Evolutionary conservation across 2,888 invertebrate species (phyloP).

Genomic region (Notodonta dromedarius): DNA sequence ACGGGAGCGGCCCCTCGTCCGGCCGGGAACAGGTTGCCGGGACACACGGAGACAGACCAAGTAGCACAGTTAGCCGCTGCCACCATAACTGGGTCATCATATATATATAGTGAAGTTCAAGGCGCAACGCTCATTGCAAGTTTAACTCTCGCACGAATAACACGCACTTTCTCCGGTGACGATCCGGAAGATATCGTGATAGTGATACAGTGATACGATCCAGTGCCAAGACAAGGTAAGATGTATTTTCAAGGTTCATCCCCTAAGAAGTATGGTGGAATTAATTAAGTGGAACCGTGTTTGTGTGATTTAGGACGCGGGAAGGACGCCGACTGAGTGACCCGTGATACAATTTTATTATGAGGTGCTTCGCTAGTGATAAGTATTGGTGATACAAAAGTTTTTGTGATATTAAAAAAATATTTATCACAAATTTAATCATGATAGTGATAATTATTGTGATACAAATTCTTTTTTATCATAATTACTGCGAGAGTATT

Average conservation of each 20-base stretch:
- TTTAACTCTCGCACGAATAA: conserved; percentile 73
- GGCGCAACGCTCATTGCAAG: conserved; percentile 87
- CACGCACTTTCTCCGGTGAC: conserved; percentile 81
- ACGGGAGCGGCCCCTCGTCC: conserved; percentile 62
- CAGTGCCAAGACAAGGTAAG: conserved; percentile 73
- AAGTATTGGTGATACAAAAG: conserved; percentile 38
- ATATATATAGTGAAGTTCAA: conserved; percentile 94
- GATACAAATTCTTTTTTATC: conserved; percentile 16
- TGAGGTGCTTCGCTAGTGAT: conserved; percentile 47
- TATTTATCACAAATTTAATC: not conserved
- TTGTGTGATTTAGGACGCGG: conserved; percentile 39
- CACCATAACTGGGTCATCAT: conserved; percentile 91
- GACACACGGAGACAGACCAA: conserved; percentile 62
- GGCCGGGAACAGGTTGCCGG: conserved; percentile 67
- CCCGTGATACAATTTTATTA: conserved; percentile 32
- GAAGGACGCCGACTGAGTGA: conserved; percentile 42
- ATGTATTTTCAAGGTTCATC: conserved; percentile 44
- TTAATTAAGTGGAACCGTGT: conserved; percentile 41
- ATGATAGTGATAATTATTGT: not conserved
- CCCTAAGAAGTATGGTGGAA: conserved; percentile 42
- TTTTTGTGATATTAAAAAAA: conserved; percentile 17
- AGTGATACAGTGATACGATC: conserved; percentile 62
- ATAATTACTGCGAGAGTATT: conserved; percentile 26
- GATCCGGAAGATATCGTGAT: conserved; percentile 70
- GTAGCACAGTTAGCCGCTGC: conserved; percentile 77